Conservation (phyloP, 2,888 invertebrate genomes). For the Eumerus sabulonum region DNA sequence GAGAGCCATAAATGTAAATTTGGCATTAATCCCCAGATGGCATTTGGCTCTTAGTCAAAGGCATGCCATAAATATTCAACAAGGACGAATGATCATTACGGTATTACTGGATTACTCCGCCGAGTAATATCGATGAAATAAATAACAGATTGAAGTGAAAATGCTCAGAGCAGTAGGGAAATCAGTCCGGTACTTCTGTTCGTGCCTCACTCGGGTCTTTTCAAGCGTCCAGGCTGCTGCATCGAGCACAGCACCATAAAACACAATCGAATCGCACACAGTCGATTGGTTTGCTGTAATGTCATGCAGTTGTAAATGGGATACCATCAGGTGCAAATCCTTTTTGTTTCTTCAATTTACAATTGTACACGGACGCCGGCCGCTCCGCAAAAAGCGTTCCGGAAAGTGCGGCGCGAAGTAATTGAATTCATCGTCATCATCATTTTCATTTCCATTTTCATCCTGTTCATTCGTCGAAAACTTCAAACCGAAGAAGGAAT, state of each 20-base stretch:
- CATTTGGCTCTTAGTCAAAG: slow-evolving; percentile 28
- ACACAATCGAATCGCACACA: slow-evolving; percentile 19
- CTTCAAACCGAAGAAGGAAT: slow-evolving; percentile 17
- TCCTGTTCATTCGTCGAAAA: background rate
- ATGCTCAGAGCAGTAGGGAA: background rate
- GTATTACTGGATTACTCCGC: slow-evolving; percentile 59
- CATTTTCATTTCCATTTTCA: slow-evolving; percentile 6
- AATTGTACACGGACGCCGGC: slow-evolving; percentile 13
- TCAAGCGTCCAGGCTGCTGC: background rate
- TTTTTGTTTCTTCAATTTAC: slow-evolving; percentile 36
- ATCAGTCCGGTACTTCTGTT: background rate
- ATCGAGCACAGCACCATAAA: slow-evolving; percentile 14
- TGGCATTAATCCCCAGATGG: slow-evolving; percentile 51
- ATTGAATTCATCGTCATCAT: slow-evolving; percentile 47
- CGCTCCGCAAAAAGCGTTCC: slow-evolving; percentile 5
- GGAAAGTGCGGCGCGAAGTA: slow-evolving; percentile 23
- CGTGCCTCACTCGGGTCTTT: background rate
- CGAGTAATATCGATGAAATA: slow-evolving; percentile 54
- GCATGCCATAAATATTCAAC: slow-evolving; percentile 47
- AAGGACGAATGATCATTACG: slow-evolving; percentile 33
- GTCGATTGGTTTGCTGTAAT: slow-evolving; percentile 54
- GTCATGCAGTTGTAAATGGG: slow-evolving; percentile 54
- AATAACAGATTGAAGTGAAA: slow-evolving; percentile 51
- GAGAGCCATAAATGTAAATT: slow-evolving; percentile 29
- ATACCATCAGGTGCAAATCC: slow-evolving; percentile 60